Evolutionary conservation across 2,113 vertebrate genomes (phyloP).

Genomic region (Psephotus haematonotus): DNA sequence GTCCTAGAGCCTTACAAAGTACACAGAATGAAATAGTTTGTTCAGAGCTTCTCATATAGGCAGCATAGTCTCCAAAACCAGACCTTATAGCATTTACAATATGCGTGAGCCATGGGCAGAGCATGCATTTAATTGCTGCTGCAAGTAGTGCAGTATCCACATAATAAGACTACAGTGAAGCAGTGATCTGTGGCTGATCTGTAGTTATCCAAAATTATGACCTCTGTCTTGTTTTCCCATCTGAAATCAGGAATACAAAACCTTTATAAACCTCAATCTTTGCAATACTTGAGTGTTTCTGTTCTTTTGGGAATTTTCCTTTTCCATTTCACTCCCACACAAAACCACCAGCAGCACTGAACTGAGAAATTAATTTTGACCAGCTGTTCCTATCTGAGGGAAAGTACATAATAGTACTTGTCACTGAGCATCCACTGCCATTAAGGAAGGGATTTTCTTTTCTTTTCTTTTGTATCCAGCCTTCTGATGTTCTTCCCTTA

Average conservation of each 20-base stretch:
- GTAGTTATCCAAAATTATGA: background rate
- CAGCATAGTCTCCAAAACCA: background rate
- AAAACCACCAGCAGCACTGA: background rate
- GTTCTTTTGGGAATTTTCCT: background rate
- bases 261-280: background rate
- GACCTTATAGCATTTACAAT: background rate
- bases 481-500: background rate
- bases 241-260: background rate
- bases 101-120: background rate
- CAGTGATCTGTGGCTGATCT: background rate
- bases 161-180: background rate
- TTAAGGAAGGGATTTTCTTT: background rate
- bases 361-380: background rate
- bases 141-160: background rate
- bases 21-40: background rate
- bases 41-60: background rate
- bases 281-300: background rate
- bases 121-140: background rate
- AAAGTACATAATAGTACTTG: background rate
- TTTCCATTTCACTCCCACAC: background rate
- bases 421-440: background rate
- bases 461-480: background rate
- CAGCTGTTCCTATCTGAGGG: background rate
- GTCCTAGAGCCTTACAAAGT: background rate
- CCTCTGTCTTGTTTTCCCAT: background rate